A percentile compares a stretch with the other conserved stretches of the same genome.
These are phyloP conservation scores for Tipula helvola DNA, from an alignment of 2,888 invertebrate genomes.

Conservation along the genomic window DNA sequence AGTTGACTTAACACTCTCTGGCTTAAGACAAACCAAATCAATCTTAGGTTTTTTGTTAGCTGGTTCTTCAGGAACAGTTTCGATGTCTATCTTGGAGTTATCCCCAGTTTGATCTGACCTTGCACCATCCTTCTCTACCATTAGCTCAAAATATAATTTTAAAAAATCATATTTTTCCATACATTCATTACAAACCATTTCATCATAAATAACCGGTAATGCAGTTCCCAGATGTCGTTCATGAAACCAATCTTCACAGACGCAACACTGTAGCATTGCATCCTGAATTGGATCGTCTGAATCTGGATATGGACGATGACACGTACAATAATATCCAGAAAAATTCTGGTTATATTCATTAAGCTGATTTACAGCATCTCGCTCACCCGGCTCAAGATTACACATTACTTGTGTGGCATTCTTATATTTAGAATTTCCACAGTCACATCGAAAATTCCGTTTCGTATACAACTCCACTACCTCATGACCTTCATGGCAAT, in stretches of 20 bases:
- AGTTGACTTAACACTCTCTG: not conserved
- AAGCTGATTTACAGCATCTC: slow-evolving; percentile 46
- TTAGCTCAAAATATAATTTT: slow-evolving; percentile 48
- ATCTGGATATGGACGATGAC: slow-evolving; percentile 89
- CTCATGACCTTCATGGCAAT: slow-evolving; percentile 93
- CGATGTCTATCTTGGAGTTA: not conserved
- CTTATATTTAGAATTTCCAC: slow-evolving; percentile 72
- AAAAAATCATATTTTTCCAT: slow-evolving; percentile 65
- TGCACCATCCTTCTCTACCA: slow-evolving; percentile 10
- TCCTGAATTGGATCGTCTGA: slow-evolving; percentile 69
- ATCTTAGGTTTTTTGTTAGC: not conserved
- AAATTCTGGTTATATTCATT: slow-evolving; percentile 93
- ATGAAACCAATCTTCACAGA: slow-evolving; percentile 99
- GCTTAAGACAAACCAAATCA: not conserved
- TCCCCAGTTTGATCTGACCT: not conserved
- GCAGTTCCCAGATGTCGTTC: slow-evolving; percentile 54
- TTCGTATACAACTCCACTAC: slow-evolving; percentile 94
- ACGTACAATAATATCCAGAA: slow-evolving; percentile 80
- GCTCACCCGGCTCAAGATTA: slow-evolving; percentile 44
- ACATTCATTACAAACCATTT: slow-evolving; percentile 73
- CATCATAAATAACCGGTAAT: slow-evolving; percentile 52
- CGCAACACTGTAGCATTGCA: slow-evolving; percentile 90
- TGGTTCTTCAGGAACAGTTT: not conserved
- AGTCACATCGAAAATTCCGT: slow-evolving; percentile 90
- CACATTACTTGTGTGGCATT: slow-evolving; percentile 42